These are phyloP conservation scores for Rhopilema esculentum DNA, from an alignment of 30 jellyfish, hydroid and myxozoan genomes.

Conservation along the genomic window DNA sequence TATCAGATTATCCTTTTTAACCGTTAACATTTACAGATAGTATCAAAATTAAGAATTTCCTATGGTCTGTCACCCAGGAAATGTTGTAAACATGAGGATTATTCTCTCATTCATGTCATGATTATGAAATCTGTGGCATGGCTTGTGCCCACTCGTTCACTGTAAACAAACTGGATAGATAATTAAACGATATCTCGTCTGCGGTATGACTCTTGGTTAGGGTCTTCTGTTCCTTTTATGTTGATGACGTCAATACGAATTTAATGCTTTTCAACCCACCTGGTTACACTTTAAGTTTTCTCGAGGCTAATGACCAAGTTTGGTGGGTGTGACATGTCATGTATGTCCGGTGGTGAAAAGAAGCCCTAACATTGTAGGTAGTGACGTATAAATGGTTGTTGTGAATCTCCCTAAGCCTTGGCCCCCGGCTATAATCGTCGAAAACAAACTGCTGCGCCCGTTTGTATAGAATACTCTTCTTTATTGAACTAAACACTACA, in stretches of 20 bases:
- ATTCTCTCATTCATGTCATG: neutral
- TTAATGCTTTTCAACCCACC: neutral
- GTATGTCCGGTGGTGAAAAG: no score
- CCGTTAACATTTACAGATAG: neutral
- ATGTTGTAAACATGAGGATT: neutral
- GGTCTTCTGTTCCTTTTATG: neutral
- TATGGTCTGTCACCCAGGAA: neutral
- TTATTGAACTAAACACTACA: no score
- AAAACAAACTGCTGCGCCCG: no score
- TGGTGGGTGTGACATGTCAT: no score
- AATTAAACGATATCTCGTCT: neutral
- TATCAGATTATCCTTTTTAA: neutral
- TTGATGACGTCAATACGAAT: neutral
- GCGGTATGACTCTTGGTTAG: neutral
- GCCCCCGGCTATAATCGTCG: no score
- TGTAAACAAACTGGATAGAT: neutral
- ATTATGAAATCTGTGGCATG: neutral
- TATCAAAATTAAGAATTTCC: neutral
- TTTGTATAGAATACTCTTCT: no score
- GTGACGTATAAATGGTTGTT: no score
- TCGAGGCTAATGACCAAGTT: neutral
- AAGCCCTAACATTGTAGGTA: no score
- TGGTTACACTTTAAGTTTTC: neutral
- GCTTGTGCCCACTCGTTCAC: neutral
- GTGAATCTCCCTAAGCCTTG: no score